Percentiles rank a stretch among this genome's conserved stretches.
These are phyloP conservation scores for Heterotilapia buettikoferi DNA, from an alignment of 2,113 vertebrate species.

Conservation along the genomic window DNA sequence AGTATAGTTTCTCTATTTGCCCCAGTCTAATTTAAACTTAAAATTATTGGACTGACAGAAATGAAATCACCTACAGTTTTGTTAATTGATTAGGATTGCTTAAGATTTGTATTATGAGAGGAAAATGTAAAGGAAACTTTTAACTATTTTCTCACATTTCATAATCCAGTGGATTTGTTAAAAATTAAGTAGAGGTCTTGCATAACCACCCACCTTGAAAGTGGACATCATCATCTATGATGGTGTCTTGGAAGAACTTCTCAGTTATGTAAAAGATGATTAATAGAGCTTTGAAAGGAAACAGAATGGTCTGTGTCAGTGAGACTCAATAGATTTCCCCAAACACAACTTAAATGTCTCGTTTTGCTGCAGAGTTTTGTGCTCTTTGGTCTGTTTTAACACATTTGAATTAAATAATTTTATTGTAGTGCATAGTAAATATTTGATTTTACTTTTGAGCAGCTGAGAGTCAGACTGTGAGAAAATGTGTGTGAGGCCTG, in stretches of 20 bases:
- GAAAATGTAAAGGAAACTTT: background rate
- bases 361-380: rapidly evolving
- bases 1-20: background rate
- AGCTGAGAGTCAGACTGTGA: background rate
- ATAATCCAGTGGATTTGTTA: background rate
- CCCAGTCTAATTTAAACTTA: background rate
- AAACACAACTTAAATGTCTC: background rate
- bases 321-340: background rate
- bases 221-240: background rate
- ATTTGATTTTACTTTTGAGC: background rate
- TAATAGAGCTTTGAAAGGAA: background rate
- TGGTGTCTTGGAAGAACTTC: background rate
- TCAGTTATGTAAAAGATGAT: background rate
- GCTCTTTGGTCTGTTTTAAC: background rate
- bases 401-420: background rate
- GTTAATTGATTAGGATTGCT: background rate
- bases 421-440: background rate
- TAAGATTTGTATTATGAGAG: background rate
- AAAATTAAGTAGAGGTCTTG: background rate
- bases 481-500: background rate
- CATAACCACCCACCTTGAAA: background rate
- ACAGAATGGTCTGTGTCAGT: background rate
- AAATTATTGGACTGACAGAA: background rate
- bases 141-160: background rate
- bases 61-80: background rate